A percentile compares a stretch with the other conserved stretches of the same genome.
Evolutionary conservation across 2,888 invertebrate species (phyloP).

Genomic region (Elysia crispata): DNA sequence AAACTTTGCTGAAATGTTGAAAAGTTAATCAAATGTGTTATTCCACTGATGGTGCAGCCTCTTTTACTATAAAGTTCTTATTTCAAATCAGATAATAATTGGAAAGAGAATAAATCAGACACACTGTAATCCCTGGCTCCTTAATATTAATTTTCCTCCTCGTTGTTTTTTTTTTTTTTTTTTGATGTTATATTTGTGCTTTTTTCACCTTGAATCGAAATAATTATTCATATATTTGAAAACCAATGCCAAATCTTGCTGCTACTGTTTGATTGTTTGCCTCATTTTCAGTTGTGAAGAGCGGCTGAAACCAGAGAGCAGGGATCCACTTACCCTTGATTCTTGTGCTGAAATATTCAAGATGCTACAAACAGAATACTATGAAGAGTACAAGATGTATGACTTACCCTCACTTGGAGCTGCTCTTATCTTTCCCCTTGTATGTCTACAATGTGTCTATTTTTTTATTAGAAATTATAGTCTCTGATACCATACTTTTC

Average conservation of each 20-base stretch:
- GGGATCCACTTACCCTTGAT: slow-evolving; percentile 79
- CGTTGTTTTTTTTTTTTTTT: too few species aligned
- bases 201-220: neutral
- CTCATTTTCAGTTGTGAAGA: slow-evolving; percentile 40
- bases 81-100: too few species aligned
- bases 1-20: too few species aligned
- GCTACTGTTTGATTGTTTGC: neutral
- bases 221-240: neutral
- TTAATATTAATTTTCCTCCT: too few species aligned
- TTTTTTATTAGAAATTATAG: neutral
- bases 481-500: neutral
- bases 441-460: too few species aligned
- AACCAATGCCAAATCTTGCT: neutral
- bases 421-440: slow-evolving; percentile 88
- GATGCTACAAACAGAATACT: slow-evolving; percentile 72
- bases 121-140: too few species aligned
- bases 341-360: slow-evolving; percentile 72
- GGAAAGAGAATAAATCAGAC: too few species aligned
- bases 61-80: too few species aligned
- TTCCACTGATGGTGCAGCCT: too few species aligned
- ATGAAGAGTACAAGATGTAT: slow-evolving; percentile 85
- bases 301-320: slow-evolving; percentile 60
- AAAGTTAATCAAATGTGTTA: too few species aligned
- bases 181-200: too few species aligned
- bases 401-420: slow-evolving; percentile 90